A percentile compares a stretch with the other conserved stretches of the same genome.
These are phyloP conservation scores for Eledona agricola DNA, from an alignment of 2,888 invertebrate genomes.

Conservation along the genomic window DNA sequence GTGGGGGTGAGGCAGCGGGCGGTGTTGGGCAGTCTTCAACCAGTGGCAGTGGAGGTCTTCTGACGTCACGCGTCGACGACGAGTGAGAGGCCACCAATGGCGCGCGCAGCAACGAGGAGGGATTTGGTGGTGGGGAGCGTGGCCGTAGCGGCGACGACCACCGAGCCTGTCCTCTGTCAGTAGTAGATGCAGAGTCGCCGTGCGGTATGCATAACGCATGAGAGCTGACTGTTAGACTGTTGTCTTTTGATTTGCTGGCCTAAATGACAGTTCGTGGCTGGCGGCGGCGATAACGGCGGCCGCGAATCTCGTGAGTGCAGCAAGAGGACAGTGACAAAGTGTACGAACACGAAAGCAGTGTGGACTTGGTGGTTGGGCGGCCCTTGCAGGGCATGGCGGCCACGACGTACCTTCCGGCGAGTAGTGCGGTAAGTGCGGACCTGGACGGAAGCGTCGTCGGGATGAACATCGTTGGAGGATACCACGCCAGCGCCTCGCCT, in stretches of 20 bases:
- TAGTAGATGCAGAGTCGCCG: conserved; percentile 68
- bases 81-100: conserved; percentile 59
- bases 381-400: conserved; percentile 86
- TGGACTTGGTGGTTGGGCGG: conserved; percentile 66
- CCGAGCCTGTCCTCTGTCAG: conserved; percentile 64
- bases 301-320: conserved; percentile 13
- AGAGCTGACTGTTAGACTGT: conserved; percentile 55
- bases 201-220: conserved; percentile 70
- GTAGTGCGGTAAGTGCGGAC: conserved; percentile 75
- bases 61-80: conserved; percentile 57
- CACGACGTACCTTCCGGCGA: conserved; percentile 90
- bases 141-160: conserved; percentile 42
- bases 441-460: conserved; percentile 77
- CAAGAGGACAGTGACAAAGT: conserved; percentile 48
- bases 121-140: conserved; percentile 53
- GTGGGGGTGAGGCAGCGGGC: conserved; percentile 47
- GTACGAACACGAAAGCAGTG: conserved; percentile 58
- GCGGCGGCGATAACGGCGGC: conserved; percentile 25
- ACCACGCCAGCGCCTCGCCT: conserved; percentile 83
- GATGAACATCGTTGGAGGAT: conserved; percentile 78
- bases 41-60: conserved; percentile 49
- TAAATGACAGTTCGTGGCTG: conserved; percentile 29
- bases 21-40: conserved; percentile 50
- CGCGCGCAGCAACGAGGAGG: conserved; percentile 56
- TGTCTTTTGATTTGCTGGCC: conserved; percentile 22